A percentile compares a stretch with the other conserved stretches of the same genome.
Conservation (phyloP, 2,888 invertebrate species). For the Unio delphinus region DNA sequence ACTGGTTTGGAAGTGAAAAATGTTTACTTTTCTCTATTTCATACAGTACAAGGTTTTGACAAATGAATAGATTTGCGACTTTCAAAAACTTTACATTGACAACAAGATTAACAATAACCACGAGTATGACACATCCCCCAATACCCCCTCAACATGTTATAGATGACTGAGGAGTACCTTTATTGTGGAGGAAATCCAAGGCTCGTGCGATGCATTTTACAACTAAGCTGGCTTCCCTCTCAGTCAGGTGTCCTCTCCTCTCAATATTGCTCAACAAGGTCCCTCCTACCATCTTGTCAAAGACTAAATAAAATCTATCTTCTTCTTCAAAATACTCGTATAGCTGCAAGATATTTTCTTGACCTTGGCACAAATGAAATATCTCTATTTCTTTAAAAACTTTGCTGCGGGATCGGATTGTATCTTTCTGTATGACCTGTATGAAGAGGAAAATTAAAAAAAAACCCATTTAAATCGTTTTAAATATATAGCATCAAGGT, state of each 20-base stretch:
- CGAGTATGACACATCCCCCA: background rate
- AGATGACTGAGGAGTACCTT: constrained; percentile 72
- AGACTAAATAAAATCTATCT: constrained; percentile 92
- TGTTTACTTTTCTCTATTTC: background rate
- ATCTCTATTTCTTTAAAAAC: constrained; percentile 99
- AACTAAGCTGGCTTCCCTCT: constrained; percentile 95
- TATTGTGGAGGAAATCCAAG: constrained; percentile 94
- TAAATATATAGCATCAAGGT: no score
- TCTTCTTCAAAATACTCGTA: constrained; percentile 93
- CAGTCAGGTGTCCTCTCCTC: constrained; percentile 92
- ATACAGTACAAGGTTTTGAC: background rate
- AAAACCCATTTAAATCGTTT: background rate
- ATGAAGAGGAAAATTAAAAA: constrained; percentile 8
- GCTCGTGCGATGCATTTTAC: constrained; percentile 95
- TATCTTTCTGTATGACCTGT: constrained; percentile 92
- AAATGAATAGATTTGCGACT: background rate
- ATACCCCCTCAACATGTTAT: background rate
- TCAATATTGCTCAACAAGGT: constrained; percentile 94
- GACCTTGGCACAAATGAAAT: constrained; percentile 97
- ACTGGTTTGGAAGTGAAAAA: no score
- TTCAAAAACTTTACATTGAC: no score
- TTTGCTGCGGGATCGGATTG: constrained; percentile 92
- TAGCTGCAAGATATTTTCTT: constrained; percentile 97
- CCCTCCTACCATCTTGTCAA: constrained; percentile 94
- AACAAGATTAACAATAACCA: background rate